A percentile compares a stretch with the other conserved stretches of the same genome.
Evolutionary conservation across 1,140 invertebrate species (phyloP).

Genomic region (Ceratitis capitata): DNA sequence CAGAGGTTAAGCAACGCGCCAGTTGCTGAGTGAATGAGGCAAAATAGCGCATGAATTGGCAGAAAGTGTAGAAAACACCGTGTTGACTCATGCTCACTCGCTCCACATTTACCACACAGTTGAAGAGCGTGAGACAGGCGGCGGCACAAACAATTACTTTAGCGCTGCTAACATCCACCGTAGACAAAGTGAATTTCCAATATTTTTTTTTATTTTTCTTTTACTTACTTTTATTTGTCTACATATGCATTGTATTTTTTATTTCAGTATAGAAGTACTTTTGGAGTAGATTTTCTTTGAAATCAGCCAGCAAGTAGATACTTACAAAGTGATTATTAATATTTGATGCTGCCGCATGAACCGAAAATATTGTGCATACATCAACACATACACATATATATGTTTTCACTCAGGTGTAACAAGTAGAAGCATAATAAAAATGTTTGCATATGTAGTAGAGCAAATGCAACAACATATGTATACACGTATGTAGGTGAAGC

Average conservation of each 20-base stretch:
- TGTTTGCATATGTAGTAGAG: neutral
- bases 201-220: neutral
- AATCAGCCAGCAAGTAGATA: neutral
- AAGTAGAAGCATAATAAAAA: neutral
- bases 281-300: conserved; percentile 12
- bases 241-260: too few species aligned
- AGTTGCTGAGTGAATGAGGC: neutral
- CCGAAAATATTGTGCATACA: neutral
- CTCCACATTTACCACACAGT: neutral
- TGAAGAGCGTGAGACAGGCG: neutral
- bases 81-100: neutral
- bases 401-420: neutral
- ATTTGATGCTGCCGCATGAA: conserved; percentile 7
- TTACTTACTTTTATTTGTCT: too few species aligned
- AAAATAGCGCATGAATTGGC: neutral
- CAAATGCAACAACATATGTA: too few species aligned
- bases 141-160: conserved; percentile 3
- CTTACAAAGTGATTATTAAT: conserved; percentile 30
- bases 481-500: too few species aligned
- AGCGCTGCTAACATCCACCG: neutral
- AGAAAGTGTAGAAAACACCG: neutral
- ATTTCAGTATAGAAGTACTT: neutral
- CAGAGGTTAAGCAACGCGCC: neutral
- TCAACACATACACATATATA: too few species aligned
- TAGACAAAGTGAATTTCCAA: neutral